These are phyloP conservation scores for Petrolisthes cinctipes DNA, from an alignment of 2,888 invertebrate genomes.

Conservation along the genomic window DNA sequence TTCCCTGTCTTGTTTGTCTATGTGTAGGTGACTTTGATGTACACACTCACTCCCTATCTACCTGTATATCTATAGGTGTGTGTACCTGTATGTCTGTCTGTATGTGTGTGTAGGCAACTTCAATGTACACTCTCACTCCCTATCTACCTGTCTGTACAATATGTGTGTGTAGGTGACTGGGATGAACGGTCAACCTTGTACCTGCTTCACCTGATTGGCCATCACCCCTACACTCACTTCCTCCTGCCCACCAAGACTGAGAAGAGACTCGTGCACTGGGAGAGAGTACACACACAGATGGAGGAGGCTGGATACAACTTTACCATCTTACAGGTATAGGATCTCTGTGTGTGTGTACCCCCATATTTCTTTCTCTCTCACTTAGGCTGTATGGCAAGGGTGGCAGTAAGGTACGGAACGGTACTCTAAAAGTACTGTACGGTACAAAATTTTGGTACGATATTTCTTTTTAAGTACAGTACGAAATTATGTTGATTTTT, in stretches of 20 bases:
- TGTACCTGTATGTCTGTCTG: neutral
- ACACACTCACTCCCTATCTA: neutral
- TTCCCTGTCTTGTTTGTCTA: too few species aligned
- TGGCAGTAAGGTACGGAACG: too few species aligned
- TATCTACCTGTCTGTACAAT: neutral
- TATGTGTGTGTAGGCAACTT: neutral
- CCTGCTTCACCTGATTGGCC: slow-evolving; percentile 48
- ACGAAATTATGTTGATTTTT: too few species aligned
- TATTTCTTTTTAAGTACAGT: too few species aligned
- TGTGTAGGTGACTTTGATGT: neutral
- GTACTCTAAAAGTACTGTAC: too few species aligned
- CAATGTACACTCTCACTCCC: too few species aligned
- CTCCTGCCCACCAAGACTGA: slow-evolving; percentile 46
- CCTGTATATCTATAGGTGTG: neutral
- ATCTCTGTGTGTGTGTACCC: too few species aligned
- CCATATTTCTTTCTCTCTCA: too few species aligned
- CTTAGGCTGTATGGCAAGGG: too few species aligned
- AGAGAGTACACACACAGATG: slow-evolving; percentile 51
- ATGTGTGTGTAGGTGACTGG: slow-evolving; percentile 53
- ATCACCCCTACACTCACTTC: slow-evolving; percentile 53
- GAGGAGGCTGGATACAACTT: slow-evolving; percentile 55
- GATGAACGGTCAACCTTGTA: slow-evolving; percentile 55
- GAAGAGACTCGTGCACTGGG: slow-evolving; percentile 56
- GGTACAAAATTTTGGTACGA: too few species aligned
- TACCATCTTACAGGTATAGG: slow-evolving; percentile 53